These are phyloP conservation scores for Meteorus cinctellus DNA, from an alignment of 2,888 invertebrate species.

Conservation along the genomic window DNA sequence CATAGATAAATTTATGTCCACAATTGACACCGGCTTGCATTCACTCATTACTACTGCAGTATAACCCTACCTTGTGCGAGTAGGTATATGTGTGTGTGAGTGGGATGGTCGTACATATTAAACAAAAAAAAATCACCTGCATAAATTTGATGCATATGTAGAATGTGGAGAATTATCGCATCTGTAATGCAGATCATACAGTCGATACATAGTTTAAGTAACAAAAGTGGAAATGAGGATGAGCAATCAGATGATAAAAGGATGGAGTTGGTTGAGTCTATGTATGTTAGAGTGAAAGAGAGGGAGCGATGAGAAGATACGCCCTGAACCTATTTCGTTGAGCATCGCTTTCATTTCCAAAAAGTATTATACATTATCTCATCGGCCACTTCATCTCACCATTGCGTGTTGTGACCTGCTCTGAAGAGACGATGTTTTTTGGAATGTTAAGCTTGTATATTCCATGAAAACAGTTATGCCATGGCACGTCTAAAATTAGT, in stretches of 20 bases:
- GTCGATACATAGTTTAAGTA: no score
- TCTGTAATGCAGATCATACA: no score
- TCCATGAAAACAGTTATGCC: conserved; percentile 31
- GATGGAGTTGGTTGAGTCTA: not conserved
- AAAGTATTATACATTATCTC: conserved; percentile 12
- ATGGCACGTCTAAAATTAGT: conserved; percentile 43
- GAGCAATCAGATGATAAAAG: not conserved
- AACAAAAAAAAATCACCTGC: no score
- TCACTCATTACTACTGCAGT: not conserved
- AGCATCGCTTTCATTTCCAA: conserved; percentile 9
- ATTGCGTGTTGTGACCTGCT: not conserved
- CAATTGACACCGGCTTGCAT: not conserved
- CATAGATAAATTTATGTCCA: not conserved
- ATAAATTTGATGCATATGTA: no score
- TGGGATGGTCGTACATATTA: no score
- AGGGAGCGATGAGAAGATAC: conserved; percentile 21
- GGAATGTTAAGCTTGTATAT: conserved; percentile 25
- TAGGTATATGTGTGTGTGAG: no score
- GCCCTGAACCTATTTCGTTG: conserved; percentile 18
- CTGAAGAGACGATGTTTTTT: conserved; percentile 26
- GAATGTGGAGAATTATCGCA: no score
- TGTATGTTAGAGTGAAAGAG: not conserved
- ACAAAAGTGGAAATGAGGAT: no score
- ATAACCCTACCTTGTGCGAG: no score
- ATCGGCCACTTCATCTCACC: not conserved